Evolutionary conservation across 2,113 vertebrate genomes (phyloP), one percentile per base, ranked within the genome.

Genomic region (Myanophis thanlyinensis): DNA sequence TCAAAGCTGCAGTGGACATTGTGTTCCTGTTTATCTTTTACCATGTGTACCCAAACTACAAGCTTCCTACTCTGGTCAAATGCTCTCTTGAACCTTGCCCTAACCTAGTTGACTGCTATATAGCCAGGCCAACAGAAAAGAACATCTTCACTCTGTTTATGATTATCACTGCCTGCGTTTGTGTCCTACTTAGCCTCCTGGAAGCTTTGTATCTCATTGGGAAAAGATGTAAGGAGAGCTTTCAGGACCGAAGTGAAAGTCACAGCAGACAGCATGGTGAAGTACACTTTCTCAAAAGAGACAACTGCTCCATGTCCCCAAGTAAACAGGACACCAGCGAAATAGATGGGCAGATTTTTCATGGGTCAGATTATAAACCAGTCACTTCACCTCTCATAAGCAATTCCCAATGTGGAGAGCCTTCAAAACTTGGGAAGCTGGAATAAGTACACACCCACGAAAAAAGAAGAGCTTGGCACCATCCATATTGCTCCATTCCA

Each of bases 91-190:
- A 1, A 0, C 99, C 99, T 0, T 99, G 99, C 92, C 98, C 99
- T 93, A 99, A 99, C 23, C 88, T 51, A 0, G 99, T 99, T 94
- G 99, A 99, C 97, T 99, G 99, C 97, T 99, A 98, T 97, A 99
- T 99, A 95, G 95, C 99, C 40, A 98, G 98, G 56, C 98, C 99
- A 59, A 98, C 99, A 0, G 99, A 99, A 97, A 99, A 99, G 94
- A 98, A 97, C 40, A 99, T 99, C 97, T 99, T 99, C 97, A 99
- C 99, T 27, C 88, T 99, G 93, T 99, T 99, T 97, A 99, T 99
- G 99, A 98, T 99, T 94, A 92, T 98, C 95, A 98, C 98, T 0
- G 97, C 99, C 62, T 95, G 98, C 44, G 0, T 97, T 89, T 99
- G 99, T 90, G 94, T 99, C 54, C 44, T 98, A 47, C 98, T 99